Base-by-base conservation (phyloP, 1,140 invertebrate species). In the Macrobrachium nipponense region DNA sequence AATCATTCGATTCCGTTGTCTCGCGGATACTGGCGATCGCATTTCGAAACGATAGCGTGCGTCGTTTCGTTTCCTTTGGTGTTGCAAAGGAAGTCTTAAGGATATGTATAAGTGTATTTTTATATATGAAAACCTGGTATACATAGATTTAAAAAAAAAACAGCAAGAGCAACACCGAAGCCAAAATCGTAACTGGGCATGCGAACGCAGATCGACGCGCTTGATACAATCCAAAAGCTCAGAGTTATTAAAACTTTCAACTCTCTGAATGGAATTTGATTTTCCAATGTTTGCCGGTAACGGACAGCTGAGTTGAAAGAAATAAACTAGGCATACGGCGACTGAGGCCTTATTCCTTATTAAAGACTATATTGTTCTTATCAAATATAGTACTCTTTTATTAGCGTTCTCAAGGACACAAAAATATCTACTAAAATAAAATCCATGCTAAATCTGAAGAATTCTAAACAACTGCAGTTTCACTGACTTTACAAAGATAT, bases 181-280 rank as follows among this genome's bases (percentile, higher is more conserved):
- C 51, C 51, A 51, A 2, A 51, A 51, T 7, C 51, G 2, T 51
- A 2, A 7, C 8, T 27, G 68, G 64, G 64, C 85, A 60, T 81
- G n/a, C 70, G 73, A 81, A 87, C 62, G 75, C 85, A 82, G 83
- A 86, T 80, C 85, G 73, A 87, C 81, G 85, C 72, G 70, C 75
- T 82, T 87, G 85, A 87, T 87, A 87, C 85, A 77, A 82, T 82
- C 80, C 79, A 87, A 82, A 36, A 87, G 85, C 85, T 87, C 85
- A 77, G 85, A 87, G 85, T 87, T 87, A 87, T 87, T 87, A 87
- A 87, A 87, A 87, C 79, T 87, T 87, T 87, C 62, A 78, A 44
- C 15, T 78, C 80, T 87, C 79, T 87, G 79, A 87, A 87, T 87
- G 80, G 79, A 87, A 87, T 87, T 81, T 87, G 79, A 81, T 81